Conservation (phyloP, 2,888 invertebrate species). For the Cerastis rubricosa region DNA sequence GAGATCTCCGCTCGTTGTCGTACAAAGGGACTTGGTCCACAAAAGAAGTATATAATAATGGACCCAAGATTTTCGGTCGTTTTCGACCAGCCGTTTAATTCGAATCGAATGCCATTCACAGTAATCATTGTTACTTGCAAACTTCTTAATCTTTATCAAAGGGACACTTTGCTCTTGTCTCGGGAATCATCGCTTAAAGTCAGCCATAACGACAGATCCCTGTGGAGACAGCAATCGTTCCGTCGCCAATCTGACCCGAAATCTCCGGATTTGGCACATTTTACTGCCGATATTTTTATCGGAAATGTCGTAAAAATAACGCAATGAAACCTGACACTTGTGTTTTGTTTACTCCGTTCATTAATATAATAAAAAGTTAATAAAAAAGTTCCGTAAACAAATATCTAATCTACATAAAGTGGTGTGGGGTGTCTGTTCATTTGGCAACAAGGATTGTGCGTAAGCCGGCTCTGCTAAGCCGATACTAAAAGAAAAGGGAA, state of each 20-base stretch:
- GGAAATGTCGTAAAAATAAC: constrained; percentile 56
- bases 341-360: constrained; percentile 51
- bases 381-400: constrained; percentile 65
- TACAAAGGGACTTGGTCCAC: not conserved
- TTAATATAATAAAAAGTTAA: constrained; percentile 50
- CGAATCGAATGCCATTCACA: not conserved
- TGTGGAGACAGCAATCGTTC: constrained; percentile 1
- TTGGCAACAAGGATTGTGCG: constrained; percentile 45
- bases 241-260: constrained; percentile 18
- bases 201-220: constrained; percentile 25
- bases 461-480: constrained; percentile 52
- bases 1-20: not conserved
- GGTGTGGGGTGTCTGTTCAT: constrained; percentile 39
- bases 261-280: constrained; percentile 34
- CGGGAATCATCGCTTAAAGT: constrained; percentile 16
- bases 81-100: not conserved
- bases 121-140: not conserved
- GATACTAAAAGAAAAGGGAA: constrained; percentile 59
- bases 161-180: constrained; percentile 1
- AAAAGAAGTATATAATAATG: constrained; percentile 5
- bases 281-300: constrained; percentile 43
- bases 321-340: constrained; percentile 58
- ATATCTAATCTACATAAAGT: constrained; percentile 65
- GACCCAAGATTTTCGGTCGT: not conserved
- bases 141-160: constrained; percentile 27